Conservation (phyloP, 2,888 invertebrate genomes). For the Tineola bisselliella region DNA sequence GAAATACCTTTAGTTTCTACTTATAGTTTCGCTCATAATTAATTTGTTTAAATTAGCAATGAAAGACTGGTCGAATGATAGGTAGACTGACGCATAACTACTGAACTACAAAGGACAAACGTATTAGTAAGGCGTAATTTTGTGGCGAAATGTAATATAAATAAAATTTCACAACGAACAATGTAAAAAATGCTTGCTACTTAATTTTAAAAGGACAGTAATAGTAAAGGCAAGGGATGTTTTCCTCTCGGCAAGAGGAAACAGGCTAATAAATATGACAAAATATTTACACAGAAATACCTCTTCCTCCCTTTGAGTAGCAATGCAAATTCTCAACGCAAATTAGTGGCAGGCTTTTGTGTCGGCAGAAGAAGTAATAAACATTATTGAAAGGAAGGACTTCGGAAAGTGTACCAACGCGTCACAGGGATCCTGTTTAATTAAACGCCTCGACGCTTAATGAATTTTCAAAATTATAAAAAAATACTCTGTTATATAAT, state of each 20-base stretch:
- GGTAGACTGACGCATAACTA: no score
- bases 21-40: no score
- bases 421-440: neutral
- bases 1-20: no score
- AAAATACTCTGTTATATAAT: neutral
- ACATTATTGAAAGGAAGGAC: neutral
- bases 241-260: neutral
- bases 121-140: no score
- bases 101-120: no score
- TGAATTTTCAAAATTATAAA: neutral
- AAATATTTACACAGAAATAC: neutral
- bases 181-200: no score
- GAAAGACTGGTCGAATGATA: no score
- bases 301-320: neutral
- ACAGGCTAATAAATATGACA: neutral
- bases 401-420: neutral
- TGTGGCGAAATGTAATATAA: no score
- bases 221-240: neutral
- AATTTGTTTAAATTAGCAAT: no score
- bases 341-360: neutral
- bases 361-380: neutral
- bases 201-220: no score
- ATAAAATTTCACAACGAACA: no score
- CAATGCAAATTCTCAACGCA: slow-evolving; percentile 1
- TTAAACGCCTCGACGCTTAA: neutral